Evolutionary conservation across 2,113 vertebrate genomes (phyloP).

Genomic region (Butorides virescens): DNA sequence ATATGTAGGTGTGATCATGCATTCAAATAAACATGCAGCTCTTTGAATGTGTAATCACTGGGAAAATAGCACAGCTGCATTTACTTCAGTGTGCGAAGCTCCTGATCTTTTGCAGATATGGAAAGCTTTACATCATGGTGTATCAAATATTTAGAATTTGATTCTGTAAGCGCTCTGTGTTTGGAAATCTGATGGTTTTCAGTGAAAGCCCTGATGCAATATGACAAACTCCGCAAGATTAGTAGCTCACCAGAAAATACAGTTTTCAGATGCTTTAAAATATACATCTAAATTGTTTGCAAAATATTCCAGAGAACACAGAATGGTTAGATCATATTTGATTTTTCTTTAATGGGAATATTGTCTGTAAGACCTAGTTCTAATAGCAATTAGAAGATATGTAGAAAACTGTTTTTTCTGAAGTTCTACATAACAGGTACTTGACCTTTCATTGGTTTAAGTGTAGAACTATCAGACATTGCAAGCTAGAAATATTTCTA

Average conservation of each 20-base stretch:
- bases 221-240: not conserved
- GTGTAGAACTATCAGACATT: not conserved
- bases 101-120: not conserved
- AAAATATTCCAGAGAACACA: not conserved
- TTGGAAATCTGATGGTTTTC: not conserved
- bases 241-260: not conserved
- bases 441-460: not conserved
- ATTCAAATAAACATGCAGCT: conserved; percentile 19
- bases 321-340: not conserved
- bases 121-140: not conserved
- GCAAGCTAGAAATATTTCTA: not conserved
- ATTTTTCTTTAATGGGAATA: not conserved
- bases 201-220: not conserved
- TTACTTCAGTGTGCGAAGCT: conserved; percentile 33
- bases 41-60: conserved; percentile 24
- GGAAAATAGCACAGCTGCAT: conserved; percentile 41
- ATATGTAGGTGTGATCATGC: conserved; percentile 12
- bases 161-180: not conserved
- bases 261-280: conserved; percentile 23
- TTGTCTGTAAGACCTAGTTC: not conserved
- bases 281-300: not conserved
- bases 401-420: not conserved
- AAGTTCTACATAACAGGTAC: not conserved
- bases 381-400: not conserved
- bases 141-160: conserved; percentile 24